Evolutionary conservation across 2,888 invertebrate species (phyloP).

Genomic region (Plemyria rubiginata): DNA sequence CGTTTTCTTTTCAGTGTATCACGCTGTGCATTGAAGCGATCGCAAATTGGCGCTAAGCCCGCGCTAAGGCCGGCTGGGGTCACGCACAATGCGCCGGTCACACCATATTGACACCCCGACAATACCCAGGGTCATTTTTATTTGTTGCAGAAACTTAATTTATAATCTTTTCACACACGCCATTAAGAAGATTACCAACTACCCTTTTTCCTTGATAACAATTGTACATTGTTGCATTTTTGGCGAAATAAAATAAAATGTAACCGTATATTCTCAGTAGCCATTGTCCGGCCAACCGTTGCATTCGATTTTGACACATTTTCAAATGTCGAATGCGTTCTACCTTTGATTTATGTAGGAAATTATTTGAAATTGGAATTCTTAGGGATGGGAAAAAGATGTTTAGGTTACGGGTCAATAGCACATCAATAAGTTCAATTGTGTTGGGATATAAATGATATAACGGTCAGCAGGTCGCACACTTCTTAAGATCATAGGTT

Average conservation of each 20-base stretch:
- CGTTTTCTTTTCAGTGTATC: slow-evolving; percentile 56
- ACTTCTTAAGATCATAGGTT: slow-evolving; percentile 71
- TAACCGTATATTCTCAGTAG: slow-evolving; percentile 61
- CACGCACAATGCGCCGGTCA: slow-evolving; percentile 80
- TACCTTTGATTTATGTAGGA: slow-evolving; percentile 78
- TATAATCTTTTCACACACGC: slow-evolving; percentile 85
- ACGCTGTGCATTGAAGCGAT: slow-evolving; percentile 70
- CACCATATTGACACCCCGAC: slow-evolving; percentile 83
- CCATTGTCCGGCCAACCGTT: slow-evolving; percentile 73
- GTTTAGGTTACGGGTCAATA: slow-evolving; percentile 78
- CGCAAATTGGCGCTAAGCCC: slow-evolving; percentile 79
- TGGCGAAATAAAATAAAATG: slow-evolving; percentile 74
- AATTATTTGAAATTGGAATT: slow-evolving; percentile 62
- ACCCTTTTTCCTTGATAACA: slow-evolving; percentile 82
- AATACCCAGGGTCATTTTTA: slow-evolving; percentile 84
- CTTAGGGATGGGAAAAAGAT: slow-evolving; percentile 65
- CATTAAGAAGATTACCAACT: slow-evolving; percentile 84
- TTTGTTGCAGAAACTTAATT: slow-evolving; percentile 85
- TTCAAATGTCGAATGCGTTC: slow-evolving; percentile 72
- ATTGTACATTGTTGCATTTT: slow-evolving; percentile 82
- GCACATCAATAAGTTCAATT: slow-evolving; percentile 75
- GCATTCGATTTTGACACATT: slow-evolving; percentile 77
- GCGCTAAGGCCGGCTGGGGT: slow-evolving; percentile 59
- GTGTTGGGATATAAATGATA: slow-evolving; percentile 61
- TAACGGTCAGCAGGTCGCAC: slow-evolving; percentile 79